Percentiles rank a stretch among this genome's conserved stretches.
Evolutionary conservation across 1,140 invertebrate genomes (phyloP).

Genomic region (Pomacea maculata): DNA sequence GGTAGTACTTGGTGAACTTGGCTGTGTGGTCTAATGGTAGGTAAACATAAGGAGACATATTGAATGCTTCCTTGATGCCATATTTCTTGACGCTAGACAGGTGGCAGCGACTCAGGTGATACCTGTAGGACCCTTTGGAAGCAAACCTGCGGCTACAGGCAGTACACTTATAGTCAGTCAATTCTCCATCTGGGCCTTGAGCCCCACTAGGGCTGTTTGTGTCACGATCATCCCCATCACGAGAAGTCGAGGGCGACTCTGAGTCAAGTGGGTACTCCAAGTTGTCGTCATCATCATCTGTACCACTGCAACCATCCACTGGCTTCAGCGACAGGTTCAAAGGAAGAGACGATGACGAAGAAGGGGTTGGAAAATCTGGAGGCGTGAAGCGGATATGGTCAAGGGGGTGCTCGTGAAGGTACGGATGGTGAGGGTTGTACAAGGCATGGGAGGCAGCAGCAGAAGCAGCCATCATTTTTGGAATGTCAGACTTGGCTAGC

Average conservation of each 20-base stretch:
- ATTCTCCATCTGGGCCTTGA: constrained; percentile 44
- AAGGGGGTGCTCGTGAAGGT: constrained; percentile 8
- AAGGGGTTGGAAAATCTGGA: constrained; percentile 25
- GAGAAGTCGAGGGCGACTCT: constrained; percentile 10
- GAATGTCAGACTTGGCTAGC: constrained; percentile 91
- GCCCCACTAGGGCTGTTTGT: constrained; percentile 31
- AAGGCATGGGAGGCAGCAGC: constrained; percentile 9
- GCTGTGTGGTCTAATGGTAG: constrained; percentile 61
- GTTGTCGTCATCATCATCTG: constrained; percentile 30
- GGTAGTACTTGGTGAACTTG: constrained; percentile 62
- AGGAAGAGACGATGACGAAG: constrained; percentile 35
- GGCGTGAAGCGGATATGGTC: constrained; percentile 17
- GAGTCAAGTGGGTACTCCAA: constrained; percentile 9
- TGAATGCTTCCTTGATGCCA: constrained; percentile 85
- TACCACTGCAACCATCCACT: constrained; percentile 35
- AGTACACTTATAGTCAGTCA: constrained; percentile 78
- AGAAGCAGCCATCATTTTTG: constrained; percentile 31
- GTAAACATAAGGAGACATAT: constrained; percentile 65
- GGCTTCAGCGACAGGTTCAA: constrained; percentile 53
- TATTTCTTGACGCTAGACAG: constrained; percentile 69
- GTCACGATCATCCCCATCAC: constrained; percentile 38
- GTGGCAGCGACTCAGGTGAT: constrained; percentile 96
- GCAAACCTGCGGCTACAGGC: constrained; percentile 96
- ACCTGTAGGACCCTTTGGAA: constrained; percentile 94
- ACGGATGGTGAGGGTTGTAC: constrained; percentile 24